Base-by-base conservation (phyloP, 2,888 invertebrate genomes). In the Zhuqinia jingwanae region DNA sequence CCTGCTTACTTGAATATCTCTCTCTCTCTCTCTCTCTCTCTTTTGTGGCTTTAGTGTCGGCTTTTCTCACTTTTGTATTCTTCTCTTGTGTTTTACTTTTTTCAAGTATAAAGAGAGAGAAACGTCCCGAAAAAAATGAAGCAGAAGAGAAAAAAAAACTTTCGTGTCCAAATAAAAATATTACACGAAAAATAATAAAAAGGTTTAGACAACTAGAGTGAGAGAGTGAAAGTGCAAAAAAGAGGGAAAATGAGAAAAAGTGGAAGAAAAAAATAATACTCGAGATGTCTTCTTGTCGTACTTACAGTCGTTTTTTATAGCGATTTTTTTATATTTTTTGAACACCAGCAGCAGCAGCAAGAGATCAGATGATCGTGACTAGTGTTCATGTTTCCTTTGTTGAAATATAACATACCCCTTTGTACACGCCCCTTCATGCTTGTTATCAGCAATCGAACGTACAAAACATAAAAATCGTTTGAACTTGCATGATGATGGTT, bases 351-450 rank as follows among this genome's bases (percentile, higher is more conserved):
- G n/a, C n/a, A n/a, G n/a, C n/a, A n/a, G n/a, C n/a, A n/a, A n/a
- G n/a, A n/a, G 36, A 36, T 36, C 36, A 53, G 53, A 53, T 53
- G 53, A 53, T 53, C 53, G 53, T 53, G 53, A 53, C 53, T 50
- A 36, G 53, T 17, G 53, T 53, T 53, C 53, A 53, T 53, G 53
- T 53, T 36, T 36, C 36, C n/a, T n/a, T 36, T 36, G 36, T 36
- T 36, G 3, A 8, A 36, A 36, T 36, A 8, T 36, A n/a, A 36
- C 36, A 8, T 36, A 3, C 36, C 8, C 36, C 8, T 36, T 8
- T 36, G n/a, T n/a, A n/a, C n/a, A n/a, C n/a, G n/a, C 36, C 8
- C 36, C 5, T 36, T 36, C 36, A 6, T 6, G 36, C 8, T 36
- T 36, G 36, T 36, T 36, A 36, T 36, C 36, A 36, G 36, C 36